phyloP scores from a whole-genome alignment of 2,888 invertebrate species.

The Amphipyra berbera region DNA sequence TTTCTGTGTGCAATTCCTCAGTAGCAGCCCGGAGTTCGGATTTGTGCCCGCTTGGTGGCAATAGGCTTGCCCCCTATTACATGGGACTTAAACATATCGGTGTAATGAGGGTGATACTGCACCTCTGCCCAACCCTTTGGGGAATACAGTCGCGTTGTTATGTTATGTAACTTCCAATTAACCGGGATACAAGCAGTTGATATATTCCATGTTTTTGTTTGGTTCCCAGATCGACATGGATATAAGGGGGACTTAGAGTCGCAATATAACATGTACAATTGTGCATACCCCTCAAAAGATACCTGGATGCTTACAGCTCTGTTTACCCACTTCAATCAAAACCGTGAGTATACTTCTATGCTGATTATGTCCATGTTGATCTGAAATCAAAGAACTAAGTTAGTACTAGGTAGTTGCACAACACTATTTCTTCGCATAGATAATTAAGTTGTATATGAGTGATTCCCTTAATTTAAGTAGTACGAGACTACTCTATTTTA shows the following conservation, averaged over 20 bases:
- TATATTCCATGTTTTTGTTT: slow-evolving; percentile 59
- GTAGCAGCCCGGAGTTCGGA: no score
- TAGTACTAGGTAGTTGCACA: not conserved
- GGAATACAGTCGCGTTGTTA: no score
- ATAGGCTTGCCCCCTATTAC: no score
- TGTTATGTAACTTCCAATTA: not conserved
- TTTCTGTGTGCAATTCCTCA: no score
- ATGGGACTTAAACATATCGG: no score
- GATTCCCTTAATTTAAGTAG: not conserved
- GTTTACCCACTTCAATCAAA: slow-evolving; percentile 63
- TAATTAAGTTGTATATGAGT: not conserved
- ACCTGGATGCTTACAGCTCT: slow-evolving; percentile 63
- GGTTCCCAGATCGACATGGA: slow-evolving; percentile 61
- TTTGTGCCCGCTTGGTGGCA: no score
- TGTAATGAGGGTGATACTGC: no score
- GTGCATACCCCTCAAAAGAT: slow-evolving; percentile 62
- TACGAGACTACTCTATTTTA: no score
- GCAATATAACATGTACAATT: slow-evolving; percentile 62
- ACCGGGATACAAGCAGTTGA: slow-evolving; percentile 30
- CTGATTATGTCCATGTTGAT: slow-evolving; percentile 42
- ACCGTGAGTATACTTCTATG: slow-evolving; percentile 57
- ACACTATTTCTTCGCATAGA: not conserved
- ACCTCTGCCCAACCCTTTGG: no score
- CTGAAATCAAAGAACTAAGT: slow-evolving; percentile 8
- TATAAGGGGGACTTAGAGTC: slow-evolving; percentile 60